A percentile compares a stretch with the other conserved stretches of the same genome.
Conservation (phyloP, 2,797 vertebrate genomes). For the Sarcophilus harrisii region DNA sequence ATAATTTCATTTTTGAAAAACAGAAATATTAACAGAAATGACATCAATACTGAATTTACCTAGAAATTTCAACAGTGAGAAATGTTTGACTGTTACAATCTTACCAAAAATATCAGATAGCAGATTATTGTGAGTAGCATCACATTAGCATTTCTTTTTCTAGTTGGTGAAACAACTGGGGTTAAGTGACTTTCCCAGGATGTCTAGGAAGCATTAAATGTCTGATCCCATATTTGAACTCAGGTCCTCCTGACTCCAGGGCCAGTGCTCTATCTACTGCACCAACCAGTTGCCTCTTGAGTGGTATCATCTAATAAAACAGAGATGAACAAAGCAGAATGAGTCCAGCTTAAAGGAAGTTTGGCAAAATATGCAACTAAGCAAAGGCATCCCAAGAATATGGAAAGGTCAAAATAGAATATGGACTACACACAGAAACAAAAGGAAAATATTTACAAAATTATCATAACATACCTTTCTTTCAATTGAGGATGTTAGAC, state of each 20-base stretch:
- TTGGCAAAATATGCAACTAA: background rate
- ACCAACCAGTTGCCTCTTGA: background rate
- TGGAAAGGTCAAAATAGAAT: background rate
- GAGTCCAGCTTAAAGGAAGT: background rate
- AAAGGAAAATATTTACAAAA: background rate
- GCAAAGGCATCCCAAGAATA: background rate
- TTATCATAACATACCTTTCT: background rate
- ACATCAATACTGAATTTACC: background rate
- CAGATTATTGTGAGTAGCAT: too few species aligned
- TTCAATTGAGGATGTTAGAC: background rate
- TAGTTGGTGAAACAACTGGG: too few species aligned
- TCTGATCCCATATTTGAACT: too few species aligned
- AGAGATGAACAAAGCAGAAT: background rate
- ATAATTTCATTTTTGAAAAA: background rate
- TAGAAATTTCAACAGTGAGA: background rate
- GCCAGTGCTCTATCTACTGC: too few species aligned
- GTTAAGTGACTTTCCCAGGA: too few species aligned
- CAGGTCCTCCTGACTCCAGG: too few species aligned
- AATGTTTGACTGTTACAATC: background rate
- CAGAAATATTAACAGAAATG: background rate
- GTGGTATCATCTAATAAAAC: background rate
- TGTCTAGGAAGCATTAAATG: too few species aligned
- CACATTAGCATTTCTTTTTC: too few species aligned
- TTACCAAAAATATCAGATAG: too few species aligned
- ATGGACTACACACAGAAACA: background rate